These are phyloP conservation scores for Scaptomyza graminum DNA, from an alignment of 1,140 invertebrate species.

Conservation along the genomic window DNA sequence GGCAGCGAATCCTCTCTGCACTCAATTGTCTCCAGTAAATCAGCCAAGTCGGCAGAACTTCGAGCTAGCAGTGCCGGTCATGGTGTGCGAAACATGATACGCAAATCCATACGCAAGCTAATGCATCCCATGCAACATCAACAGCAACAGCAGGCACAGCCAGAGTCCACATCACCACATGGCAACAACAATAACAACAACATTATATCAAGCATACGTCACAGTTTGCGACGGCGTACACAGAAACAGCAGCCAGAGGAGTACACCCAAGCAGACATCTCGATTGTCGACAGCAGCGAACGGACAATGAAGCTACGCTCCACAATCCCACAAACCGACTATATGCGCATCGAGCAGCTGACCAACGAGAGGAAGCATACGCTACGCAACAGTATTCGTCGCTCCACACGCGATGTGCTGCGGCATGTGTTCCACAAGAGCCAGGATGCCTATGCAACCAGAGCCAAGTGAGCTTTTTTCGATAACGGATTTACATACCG, in stretches of 20 bases:
- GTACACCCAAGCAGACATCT: constrained; percentile 51
- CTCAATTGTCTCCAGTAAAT: constrained; percentile 53
- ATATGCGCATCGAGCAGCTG: constrained; percentile 72
- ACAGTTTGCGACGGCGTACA: constrained; percentile 72
- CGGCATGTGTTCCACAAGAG: constrained; percentile 81
- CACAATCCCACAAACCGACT: constrained; percentile 56
- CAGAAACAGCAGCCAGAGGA: constrained; percentile 42
- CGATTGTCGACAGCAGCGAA: constrained; percentile 75
- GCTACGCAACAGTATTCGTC: constrained; percentile 74
- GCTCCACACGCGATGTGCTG: constrained; percentile 73
- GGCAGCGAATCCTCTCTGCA: constrained; percentile 73
- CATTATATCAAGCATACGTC: constrained; percentile 62
- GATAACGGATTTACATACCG: background rate
- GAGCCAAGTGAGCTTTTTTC: constrained; percentile 46
- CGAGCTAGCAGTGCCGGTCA: constrained; percentile 16
- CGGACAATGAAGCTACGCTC: constrained; percentile 74
- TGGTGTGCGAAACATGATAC: constrained; percentile 66
- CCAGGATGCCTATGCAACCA: constrained; percentile 69
- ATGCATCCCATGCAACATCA: constrained; percentile 61
- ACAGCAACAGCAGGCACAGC: constrained; percentile 1
- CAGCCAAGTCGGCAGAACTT: constrained; percentile 35
- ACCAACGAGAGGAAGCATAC: constrained; percentile 73
- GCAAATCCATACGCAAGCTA: constrained; percentile 75
- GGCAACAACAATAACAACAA: constrained; percentile 39
- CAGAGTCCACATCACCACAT: constrained; percentile 11